Evolutionary conservation across 2,113 vertebrate species (phyloP), one percentile per base, ranked within the genome.

Genomic region (Carollia perspicillata): DNA sequence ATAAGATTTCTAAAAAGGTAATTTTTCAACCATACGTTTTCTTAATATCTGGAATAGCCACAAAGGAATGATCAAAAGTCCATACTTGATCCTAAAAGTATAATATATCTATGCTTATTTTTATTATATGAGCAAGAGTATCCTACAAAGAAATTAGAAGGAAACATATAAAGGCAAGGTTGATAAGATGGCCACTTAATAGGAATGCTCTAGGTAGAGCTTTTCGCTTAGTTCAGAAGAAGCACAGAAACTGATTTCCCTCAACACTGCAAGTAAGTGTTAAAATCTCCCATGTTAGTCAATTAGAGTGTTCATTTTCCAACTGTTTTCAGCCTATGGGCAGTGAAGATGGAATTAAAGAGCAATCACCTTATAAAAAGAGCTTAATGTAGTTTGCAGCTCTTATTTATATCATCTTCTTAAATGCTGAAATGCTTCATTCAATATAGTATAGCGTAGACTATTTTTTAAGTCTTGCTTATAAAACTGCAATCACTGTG

Each of bases 191-290:
- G 89, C 93, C 84, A 94, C 83, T 97, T 98, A 97, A 96, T 93
- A 97, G 75, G 60, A 96, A 95, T 92, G 79, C 95, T 96, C 96
- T 88, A 89, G 90, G 81, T 85, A 96, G 93, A 96, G 33, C 95
- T 95, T 96, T 90, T 96, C 86, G 60, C 53, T 96, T 94, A 93
- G 84, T 96, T 96, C 22, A 88, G 90, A 96, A 92, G 51, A 88
- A 93, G 71, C 93, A 69, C 65, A 92, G 72, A 96, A 98, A 95
- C 65, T 98, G 86, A 98, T 98, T 98, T 98, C 97, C 97, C 97
- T 97, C 71, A 95, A 87, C 90, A 95, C 90, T 92, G 6, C 33
- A 93, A 96, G 58, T 89, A 96, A 87, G 79, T 93, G 68, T 96
- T 95, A 96, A 97, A 95, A 95, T 93, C 65, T 97, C 95, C 95